Evolutionary conservation across 2,113 vertebrate genomes (phyloP), one percentile per base, ranked within the genome.

Genomic region (Toxotes jaculatrix): DNA sequence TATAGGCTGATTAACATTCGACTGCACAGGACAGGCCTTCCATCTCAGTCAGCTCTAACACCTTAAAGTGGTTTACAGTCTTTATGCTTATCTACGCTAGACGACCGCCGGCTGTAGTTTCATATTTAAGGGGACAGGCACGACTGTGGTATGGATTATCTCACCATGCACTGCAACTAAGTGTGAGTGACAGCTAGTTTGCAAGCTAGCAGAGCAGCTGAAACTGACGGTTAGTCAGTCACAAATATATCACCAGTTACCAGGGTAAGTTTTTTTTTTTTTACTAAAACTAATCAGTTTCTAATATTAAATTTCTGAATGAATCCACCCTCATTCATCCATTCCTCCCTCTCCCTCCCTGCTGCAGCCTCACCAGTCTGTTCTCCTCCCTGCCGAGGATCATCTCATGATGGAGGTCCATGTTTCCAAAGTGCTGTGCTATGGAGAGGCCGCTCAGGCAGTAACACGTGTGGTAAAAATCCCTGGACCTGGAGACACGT

Each of bases 401-500:
- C 70, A 94, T 81, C 75, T 99, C 96, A 0, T 96, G 95, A 60
- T 98, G 94, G 61, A 96, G 93, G 40, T 97, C 96, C 32, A 95
- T 93, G 4, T 97, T 97, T 40, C 97, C 97, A 0, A 99, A 99
- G 92, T 99, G 98, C 93, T 99, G 98, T 1, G 98, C 98, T 23
- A 99, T 83, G 23, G 98, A 97, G 69, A 99, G 93, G 3, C 98
- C 98, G 0, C 98, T 99, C 87, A 99, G 92, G 91, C 98, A 99
- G 92, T 99, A 99, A 91, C 98, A 99, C 0, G 98, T 99, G 93
- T 99, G 98, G 93, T 99, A 99, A 86, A 99, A 99, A 85, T 99
- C 98, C 78, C 98, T 95, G 2, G 97, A 97, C 80, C 98, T 99
- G 89, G 3, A 63, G 14, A 51, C n/a, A 57, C 66, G 32, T 0